Percentiles rank a stretch among this genome's conserved stretches.
phyloP scores from a whole-genome alignment of 2,888 invertebrate genomes.

The Luperina testacea region DNA sequence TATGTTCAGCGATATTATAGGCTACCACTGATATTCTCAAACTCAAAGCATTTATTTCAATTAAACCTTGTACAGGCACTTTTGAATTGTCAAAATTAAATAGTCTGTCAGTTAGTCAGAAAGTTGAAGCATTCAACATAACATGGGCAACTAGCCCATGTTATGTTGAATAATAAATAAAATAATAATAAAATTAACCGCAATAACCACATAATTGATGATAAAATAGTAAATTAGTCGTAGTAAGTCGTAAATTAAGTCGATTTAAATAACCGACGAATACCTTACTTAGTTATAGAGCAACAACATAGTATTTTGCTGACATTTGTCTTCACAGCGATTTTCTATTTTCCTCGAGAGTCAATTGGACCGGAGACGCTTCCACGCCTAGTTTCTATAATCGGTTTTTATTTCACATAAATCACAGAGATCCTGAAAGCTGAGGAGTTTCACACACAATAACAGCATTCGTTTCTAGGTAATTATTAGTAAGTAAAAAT shows the following conservation, averaged over 20 bases:
- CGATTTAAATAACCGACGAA: neutral
- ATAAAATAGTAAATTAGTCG: neutral
- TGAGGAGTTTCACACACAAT: too few relatives aligned
- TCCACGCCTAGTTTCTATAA: neutral
- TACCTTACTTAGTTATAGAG: too few relatives aligned
- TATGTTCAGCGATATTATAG: neutral
- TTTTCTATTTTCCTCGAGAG: neutral
- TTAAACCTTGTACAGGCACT: too few relatives aligned
- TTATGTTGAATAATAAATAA: neutral
- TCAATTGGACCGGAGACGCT: neutral
- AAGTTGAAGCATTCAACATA: too few relatives aligned
- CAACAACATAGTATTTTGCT: neutral
- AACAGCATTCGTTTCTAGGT: neutral
- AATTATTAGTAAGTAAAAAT: neutral
- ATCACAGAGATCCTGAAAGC: too few relatives aligned
- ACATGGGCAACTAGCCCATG: too few relatives aligned
- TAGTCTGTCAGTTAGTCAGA: too few relatives aligned
- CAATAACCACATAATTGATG: neutral
- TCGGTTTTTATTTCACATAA: neutral
- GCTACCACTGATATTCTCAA: neutral
- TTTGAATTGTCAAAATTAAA: too few relatives aligned
- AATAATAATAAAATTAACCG: too few relatives aligned
- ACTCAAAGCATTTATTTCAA: too few relatives aligned
- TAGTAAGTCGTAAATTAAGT: too few relatives aligned
- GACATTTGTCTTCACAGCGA: neutral